phyloP scores from a whole-genome alignment of 2,113 vertebrate species.

The Nothoprocta perdicaria region DNA sequence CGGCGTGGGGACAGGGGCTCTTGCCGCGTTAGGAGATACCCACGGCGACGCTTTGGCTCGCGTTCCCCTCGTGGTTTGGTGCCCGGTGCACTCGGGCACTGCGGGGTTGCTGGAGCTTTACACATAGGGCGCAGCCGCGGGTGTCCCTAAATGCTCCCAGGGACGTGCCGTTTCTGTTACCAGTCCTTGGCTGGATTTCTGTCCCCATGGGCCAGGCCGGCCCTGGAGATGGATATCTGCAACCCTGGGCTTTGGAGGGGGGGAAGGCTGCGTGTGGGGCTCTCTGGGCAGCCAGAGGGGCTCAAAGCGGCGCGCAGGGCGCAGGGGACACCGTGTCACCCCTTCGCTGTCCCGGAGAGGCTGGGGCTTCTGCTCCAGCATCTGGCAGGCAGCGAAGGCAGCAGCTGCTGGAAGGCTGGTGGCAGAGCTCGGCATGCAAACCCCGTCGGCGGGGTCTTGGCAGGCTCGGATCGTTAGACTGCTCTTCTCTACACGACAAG shows the following conservation, averaged over 20 bases:
- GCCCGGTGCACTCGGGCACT: background rate
- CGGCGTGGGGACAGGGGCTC: background rate
- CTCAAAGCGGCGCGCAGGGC: background rate
- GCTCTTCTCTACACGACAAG: background rate
- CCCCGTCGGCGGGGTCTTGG: background rate
- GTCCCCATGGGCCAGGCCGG: background rate
- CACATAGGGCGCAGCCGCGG: accelerated
- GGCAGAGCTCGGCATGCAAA: background rate
- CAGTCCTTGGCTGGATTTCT: background rate
- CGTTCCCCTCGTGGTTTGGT: background rate
- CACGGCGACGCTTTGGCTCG: background rate
- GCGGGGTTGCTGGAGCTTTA: background rate
- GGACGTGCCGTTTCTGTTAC: accelerated
- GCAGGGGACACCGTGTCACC: background rate
- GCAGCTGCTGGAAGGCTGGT: background rate
- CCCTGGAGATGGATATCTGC: background rate
- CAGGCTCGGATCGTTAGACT: background rate
- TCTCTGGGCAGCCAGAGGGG: background rate
- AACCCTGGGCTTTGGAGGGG: background rate
- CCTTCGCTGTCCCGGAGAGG: background rate
- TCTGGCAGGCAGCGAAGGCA: background rate
- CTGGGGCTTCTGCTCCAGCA: background rate
- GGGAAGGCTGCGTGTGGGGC: background rate
- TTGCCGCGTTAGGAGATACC: background rate
- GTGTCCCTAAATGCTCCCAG: background rate